Percentiles rank a stretch among this genome's conserved stretches.
These are phyloP conservation scores for Tribolium castaneum DNA, from an alignment of 1,140 invertebrate species.

Conservation along the genomic window DNA sequence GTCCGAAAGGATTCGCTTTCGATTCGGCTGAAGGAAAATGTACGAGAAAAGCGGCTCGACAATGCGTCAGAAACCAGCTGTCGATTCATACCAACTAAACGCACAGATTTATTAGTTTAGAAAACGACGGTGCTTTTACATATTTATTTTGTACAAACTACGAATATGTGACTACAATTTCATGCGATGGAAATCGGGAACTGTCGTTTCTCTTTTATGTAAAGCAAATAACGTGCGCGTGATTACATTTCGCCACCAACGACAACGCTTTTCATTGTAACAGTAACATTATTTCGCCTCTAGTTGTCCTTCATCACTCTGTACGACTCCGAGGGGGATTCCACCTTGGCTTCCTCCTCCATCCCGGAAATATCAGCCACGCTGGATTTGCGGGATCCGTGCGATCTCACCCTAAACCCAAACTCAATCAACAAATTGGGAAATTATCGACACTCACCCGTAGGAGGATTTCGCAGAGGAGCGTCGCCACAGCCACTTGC, in stretches of 20 bases:
- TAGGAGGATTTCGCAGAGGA: background rate
- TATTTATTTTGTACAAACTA: slow-evolving; percentile 9
- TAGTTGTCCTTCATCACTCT: background rate
- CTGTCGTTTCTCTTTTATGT: slow-evolving; percentile 25
- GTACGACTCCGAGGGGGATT: background rate
- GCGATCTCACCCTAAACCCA: background rate
- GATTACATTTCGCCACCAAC: slow-evolving; percentile 6
- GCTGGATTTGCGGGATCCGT: background rate
- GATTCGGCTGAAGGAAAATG: background rate
- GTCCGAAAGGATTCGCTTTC: slow-evolving; percentile 2
- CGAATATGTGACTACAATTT: slow-evolving; percentile 14
- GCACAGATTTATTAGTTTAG: slow-evolving; percentile 17
- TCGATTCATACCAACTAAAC: background rate
- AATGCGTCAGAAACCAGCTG: background rate
- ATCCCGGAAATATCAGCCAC: background rate
- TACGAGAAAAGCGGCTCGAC: background rate
- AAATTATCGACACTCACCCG: slow-evolving; percentile 1
- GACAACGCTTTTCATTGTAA: slow-evolving; percentile 2
- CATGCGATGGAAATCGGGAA: slow-evolving; percentile 5
- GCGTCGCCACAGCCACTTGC: background rate
- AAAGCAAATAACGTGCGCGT: slow-evolving; percentile 11
- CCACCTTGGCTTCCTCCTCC: background rate
- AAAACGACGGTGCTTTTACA: slow-evolving; percentile 7
- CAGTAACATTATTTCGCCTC: background rate
- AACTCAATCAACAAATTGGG: background rate